Conservation (phyloP, 2,797 vertebrate species). For the Yasuhikotakia modesta region DNA sequence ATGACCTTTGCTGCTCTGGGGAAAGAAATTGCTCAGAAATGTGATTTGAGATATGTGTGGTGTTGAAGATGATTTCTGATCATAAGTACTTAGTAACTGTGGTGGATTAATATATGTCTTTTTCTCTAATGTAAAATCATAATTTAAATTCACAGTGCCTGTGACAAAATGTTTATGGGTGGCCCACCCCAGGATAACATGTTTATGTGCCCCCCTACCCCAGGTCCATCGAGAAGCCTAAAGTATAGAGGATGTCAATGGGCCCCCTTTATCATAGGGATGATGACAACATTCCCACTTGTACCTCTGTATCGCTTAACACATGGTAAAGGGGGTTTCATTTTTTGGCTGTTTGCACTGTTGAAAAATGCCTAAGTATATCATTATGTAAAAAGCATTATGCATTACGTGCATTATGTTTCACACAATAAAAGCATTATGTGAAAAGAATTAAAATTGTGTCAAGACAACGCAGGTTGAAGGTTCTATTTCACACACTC, state of each 20-base stretch:
- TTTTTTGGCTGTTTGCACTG: not conserved
- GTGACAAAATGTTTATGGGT: not conserved
- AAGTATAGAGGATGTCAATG: not conserved
- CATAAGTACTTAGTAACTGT: conserved; percentile 49
- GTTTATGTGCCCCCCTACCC: too few relatives aligned
- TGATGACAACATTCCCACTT: not conserved
- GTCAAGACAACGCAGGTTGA: not conserved
- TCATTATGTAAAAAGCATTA: not conserved
- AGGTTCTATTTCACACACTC: not conserved
- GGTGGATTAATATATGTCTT: conserved; percentile 66
- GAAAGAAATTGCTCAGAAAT: conserved; percentile 18
- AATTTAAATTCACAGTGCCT: not conserved
- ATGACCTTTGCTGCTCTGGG: conserved; percentile 14
- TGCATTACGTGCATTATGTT: too few relatives aligned
- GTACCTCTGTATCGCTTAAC: not conserved
- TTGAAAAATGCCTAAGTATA: not conserved
- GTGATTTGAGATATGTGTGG: conserved; percentile 1
- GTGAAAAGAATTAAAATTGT: too few relatives aligned
- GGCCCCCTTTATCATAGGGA: conserved; percentile 36
- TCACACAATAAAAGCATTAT: too few relatives aligned
- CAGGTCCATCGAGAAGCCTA: not conserved
- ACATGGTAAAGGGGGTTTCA: not conserved
- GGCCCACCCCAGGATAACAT: too few relatives aligned
- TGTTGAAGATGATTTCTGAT: conserved; percentile 32
- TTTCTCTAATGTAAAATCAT: conserved; percentile 62